Evolutionary conservation across 2,797 vertebrate genomes (phyloP), one percentile per base, ranked within the genome.

Genomic region (Lacerta bilineata): DNA sequence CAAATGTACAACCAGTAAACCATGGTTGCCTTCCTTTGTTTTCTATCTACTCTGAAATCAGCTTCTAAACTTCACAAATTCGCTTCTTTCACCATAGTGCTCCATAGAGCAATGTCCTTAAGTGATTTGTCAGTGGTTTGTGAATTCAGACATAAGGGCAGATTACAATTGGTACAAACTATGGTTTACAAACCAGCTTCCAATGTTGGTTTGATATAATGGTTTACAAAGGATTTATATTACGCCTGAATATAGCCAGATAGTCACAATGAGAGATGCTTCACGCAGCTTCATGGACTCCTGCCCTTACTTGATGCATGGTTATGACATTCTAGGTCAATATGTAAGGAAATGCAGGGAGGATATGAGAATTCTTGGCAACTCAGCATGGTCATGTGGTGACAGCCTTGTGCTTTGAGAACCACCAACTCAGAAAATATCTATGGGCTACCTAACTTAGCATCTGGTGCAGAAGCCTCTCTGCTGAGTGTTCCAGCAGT

Each of bases 61-160:
- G 17, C 18, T 69, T 78, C n/a, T 72, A n/a, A 87, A 61, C 9
- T 61, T 46, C 20, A 27, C 27, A 33, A 33, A 18, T 59, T 61
- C 11, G 29, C 7, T 71, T 11, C 82, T 36, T 10, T 77, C 39
- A 43, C 17, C 41, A 66, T 20, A 77, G 2, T 41, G 33, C 9
- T 85, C 41, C 15, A 29, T 17, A 46, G 39, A 27, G 4, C 33
- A 69, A 11, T 50, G 18, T 41, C 18, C 41, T 77, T 46, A 85
- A 77, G 29, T 77, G 59, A n/a, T 68, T 85, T 66, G 59, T 78
- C 66, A 78, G 43, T 66, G 59, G 13, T 68, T 85, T 66, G 59
- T 78, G 33, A 78, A 43, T 39, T 15, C 74, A 66, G 36, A 61
- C 39, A n/a, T 43, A 66, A 75, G 3, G 13, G 1, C 27, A 85